A percentile compares a stretch with the other conserved stretches of the same genome.
Evolutionary conservation across 2,113 vertebrate genomes (phyloP).

Genomic region (Corynorhinus townsendii): DNA sequence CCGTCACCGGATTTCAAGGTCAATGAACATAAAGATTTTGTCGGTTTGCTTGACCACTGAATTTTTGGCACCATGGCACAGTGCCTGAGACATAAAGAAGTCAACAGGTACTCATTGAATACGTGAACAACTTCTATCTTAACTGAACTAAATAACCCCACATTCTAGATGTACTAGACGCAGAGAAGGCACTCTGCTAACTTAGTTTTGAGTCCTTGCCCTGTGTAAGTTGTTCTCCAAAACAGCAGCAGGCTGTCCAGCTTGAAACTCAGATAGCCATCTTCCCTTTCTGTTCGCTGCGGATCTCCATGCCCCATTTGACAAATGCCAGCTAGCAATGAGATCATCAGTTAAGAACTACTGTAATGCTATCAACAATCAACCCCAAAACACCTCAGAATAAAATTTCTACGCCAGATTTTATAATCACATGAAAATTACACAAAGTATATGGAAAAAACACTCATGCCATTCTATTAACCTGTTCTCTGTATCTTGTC

Average conservation of each 20-base stretch:
- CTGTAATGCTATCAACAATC: not conserved
- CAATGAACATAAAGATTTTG: not conserved
- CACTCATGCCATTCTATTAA: not conserved
- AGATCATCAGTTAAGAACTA: not conserved
- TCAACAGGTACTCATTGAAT: not conserved
- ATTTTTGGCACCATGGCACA: not conserved
- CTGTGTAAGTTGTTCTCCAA: not conserved
- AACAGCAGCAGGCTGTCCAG: not conserved
- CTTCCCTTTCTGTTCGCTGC: not conserved
- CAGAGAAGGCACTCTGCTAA: not conserved
- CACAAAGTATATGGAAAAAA: not conserved
- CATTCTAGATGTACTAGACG: not conserved
- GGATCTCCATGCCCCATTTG: not conserved
- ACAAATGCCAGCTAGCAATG: not conserved
- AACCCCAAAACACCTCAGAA: not conserved
- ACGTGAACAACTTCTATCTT: not conserved
- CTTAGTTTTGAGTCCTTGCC: not conserved
- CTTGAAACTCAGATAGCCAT: not conserved
- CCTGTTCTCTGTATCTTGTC: not conserved
- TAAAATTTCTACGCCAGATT: not conserved
- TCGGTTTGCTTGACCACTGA: not conserved
- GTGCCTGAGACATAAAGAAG: not conserved
- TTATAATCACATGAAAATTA: not conserved
- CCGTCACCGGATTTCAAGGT: not conserved
- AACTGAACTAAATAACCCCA: not conserved